Percentiles rank a stretch among this genome's conserved stretches.
These are phyloP conservation scores for Phalacrocorax carbo DNA, from an alignment of 2,113 vertebrate genomes.

Conservation along the genomic window DNA sequence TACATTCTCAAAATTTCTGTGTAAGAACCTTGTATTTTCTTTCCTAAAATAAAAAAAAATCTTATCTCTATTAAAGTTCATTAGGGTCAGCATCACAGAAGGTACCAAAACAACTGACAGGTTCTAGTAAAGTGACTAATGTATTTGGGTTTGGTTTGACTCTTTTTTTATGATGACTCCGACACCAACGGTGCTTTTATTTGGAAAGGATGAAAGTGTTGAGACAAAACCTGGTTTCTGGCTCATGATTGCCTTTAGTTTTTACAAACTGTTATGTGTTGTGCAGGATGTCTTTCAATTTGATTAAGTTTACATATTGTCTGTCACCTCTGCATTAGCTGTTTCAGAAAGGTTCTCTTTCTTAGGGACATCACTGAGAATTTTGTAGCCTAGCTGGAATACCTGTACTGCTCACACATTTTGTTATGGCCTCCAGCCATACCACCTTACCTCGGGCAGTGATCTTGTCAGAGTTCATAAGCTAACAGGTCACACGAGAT, in stretches of 20 bases:
- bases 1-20: background rate
- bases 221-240: background rate
- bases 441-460: background rate
- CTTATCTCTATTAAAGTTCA: background rate
- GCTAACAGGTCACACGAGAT: background rate
- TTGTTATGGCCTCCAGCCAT: background rate
- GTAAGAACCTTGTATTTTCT: background rate
- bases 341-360: background rate
- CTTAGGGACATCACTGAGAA: rapidly evolving
- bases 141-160: background rate
- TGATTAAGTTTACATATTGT: background rate
- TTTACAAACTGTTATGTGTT: background rate
- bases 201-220: background rate
- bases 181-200: background rate
- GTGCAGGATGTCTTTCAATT: background rate
- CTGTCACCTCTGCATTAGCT: background rate
- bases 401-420: background rate
- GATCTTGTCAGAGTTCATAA: background rate
- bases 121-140: background rate
- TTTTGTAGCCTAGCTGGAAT: background rate
- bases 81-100: background rate
- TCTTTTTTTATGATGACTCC: background rate
- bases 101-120: background rate
- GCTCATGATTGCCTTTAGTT: background rate
- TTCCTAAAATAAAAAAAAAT: background rate